Conservation (phyloP, 2,113 vertebrate species). For the Sylvilagus bachmani region DNA sequence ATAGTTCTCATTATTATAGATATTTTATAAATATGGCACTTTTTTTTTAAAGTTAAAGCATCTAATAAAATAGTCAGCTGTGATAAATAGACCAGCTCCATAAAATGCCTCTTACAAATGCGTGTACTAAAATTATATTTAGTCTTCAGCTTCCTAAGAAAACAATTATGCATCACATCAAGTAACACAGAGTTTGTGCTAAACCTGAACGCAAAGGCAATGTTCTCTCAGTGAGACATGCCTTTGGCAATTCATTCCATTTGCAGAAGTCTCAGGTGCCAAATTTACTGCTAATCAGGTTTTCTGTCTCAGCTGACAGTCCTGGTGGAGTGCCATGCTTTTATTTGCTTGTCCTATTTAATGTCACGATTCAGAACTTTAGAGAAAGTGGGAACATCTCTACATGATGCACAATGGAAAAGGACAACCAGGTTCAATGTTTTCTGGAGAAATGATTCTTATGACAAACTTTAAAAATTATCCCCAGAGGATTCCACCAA, state of each 20-base stretch:
- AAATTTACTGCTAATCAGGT: conserved; percentile 69
- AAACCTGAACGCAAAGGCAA: conserved; percentile 57
- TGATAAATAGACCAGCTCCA: not conserved
- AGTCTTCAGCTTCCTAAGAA: conserved; percentile 46
- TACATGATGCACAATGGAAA: not conserved
- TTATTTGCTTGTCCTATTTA: conserved; percentile 74
- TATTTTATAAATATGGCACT: conserved; percentile 33
- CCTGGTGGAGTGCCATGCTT: conserved; percentile 50
- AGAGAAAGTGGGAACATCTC: not conserved
- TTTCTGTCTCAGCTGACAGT: conserved; percentile 68
- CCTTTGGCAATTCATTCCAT: conserved; percentile 62
- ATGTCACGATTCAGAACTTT: conserved; percentile 57
- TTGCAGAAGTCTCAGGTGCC: conserved; percentile 71
- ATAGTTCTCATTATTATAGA: conserved; percentile 3
- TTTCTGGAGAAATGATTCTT: conserved; percentile 37
- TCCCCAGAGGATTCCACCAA: not conserved
- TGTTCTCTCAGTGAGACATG: conserved; percentile 40
- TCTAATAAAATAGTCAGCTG: conserved; percentile 37
- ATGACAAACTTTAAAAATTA: not conserved
- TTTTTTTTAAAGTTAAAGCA: conserved; percentile 53
- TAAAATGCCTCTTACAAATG: conserved; percentile 33
- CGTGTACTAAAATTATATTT: conserved; percentile 4
- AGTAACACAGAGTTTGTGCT: conserved; percentile 52
- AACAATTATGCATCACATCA: conserved; percentile 51
- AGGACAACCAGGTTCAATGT: not conserved